Conservation (phyloP, 2,888 invertebrate species). For the Mythimna pallens region DNA sequence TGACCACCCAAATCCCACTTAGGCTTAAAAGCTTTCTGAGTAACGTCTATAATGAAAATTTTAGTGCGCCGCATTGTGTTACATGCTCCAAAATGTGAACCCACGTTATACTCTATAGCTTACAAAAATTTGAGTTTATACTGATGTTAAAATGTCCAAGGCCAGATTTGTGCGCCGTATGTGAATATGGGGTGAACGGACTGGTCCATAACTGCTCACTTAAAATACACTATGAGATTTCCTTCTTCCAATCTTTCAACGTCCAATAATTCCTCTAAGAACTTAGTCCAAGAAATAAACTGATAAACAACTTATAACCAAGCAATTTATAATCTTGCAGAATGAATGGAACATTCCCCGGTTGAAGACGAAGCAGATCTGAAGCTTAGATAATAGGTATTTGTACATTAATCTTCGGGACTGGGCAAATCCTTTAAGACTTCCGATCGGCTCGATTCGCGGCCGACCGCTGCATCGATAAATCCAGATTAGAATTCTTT, state of each 20-base stretch:
- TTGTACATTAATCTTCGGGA: constrained; percentile 76
- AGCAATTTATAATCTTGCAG: constrained; percentile 50
- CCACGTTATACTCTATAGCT: too few relatives aligned
- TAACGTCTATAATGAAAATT: too few relatives aligned
- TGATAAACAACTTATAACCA: constrained; percentile 51
- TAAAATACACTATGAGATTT: neutral
- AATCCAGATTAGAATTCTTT: constrained; percentile 82
- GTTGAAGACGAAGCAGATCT: constrained; percentile 42
- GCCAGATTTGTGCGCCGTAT: too few relatives aligned
- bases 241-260: neutral
- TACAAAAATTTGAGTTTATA: too few relatives aligned
- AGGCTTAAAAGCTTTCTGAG: too few relatives aligned
- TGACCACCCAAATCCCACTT: too few relatives aligned
- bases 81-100: too few relatives aligned
- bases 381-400: constrained; percentile 67
- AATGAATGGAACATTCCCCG: constrained; percentile 34
- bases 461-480: constrained; percentile 71
- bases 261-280: neutral
- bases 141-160: too few relatives aligned
- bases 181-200: too few relatives aligned
- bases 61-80: too few relatives aligned
- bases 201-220: too few relatives aligned
- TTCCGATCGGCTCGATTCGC: constrained; percentile 71
- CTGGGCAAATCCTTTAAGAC: constrained; percentile 83
- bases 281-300: neutral